Conservation (phyloP, 2,888 invertebrate species). For the Cantharis rustica region DNA sequence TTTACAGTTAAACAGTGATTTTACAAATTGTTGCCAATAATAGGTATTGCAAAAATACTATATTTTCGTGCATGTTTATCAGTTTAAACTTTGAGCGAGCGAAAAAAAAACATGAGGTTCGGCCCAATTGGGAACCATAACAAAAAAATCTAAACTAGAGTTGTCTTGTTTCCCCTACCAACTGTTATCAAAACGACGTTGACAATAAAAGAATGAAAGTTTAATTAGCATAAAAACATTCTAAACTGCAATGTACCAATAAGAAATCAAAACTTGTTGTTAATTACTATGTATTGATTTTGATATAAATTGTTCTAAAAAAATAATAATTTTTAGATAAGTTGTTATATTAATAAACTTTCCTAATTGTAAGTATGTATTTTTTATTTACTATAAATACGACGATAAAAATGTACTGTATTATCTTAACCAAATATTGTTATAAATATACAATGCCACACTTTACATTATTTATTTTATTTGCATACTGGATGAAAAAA, state of each 20-base stretch:
- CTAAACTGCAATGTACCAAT: neutral
- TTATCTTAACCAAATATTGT: conserved; percentile 2
- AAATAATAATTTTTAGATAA: neutral
- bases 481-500: neutral
- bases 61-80: neutral
- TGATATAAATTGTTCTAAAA: neutral
- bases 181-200: neutral
- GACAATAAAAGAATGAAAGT: neutral
- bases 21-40: neutral
- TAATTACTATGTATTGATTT: neutral
- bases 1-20: neutral
- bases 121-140: neutral
- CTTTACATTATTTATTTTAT: neutral
- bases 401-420: neutral
- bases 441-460: neutral
- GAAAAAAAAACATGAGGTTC: neutral
- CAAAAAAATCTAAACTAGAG: neutral
- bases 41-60: neutral
- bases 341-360: neutral
- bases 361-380: neutral
- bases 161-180: neutral
- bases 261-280: neutral
- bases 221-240: neutral
- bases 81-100: neutral
- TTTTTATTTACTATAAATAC: conserved; percentile 2